Percentiles rank a stretch among this genome's conserved stretches.
Conservation (phyloP, 2,797 vertebrate species). For the Danio kyathit region DNA sequence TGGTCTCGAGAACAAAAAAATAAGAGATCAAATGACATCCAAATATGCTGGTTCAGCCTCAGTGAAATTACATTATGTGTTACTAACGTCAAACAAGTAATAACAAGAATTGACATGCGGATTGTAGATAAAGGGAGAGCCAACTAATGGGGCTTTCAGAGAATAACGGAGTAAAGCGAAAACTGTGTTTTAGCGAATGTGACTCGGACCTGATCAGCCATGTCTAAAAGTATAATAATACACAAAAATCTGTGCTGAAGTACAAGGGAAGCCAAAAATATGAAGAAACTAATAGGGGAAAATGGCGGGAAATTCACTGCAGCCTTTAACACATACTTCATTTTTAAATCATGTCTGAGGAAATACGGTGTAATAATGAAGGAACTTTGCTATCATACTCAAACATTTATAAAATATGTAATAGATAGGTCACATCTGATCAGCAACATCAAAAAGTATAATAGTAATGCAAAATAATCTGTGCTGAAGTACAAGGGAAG, state of each 20-base stretch:
- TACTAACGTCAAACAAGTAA: constrained; percentile 44
- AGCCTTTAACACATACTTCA: too few relatives aligned
- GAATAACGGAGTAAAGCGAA: constrained; percentile 7
- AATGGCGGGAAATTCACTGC: too few relatives aligned
- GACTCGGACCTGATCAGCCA: constrained; percentile 34
- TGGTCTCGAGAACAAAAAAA: constrained; percentile 4
- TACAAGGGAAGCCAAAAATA: too few relatives aligned
- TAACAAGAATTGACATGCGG: constrained; percentile 54
- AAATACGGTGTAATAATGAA: too few relatives aligned
- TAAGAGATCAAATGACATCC: constrained; percentile 48
- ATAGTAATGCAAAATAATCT: not conserved
- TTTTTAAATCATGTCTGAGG: too few relatives aligned
- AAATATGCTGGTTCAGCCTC: constrained; percentile 36
- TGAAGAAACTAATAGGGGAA: too few relatives aligned
- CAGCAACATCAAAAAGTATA: too few relatives aligned
- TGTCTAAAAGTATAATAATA: too few relatives aligned
- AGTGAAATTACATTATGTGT: constrained; percentile 50
- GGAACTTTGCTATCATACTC: too few relatives aligned
- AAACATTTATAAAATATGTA: too few relatives aligned
- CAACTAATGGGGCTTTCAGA: constrained; percentile 29
- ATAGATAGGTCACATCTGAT: too few relatives aligned
- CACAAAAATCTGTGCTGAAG: too few relatives aligned
- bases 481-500: not conserved
- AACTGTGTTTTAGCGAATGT: constrained; percentile 11
- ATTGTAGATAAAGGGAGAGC: constrained; percentile 42